phyloP scores from a whole-genome alignment of 2,797 vertebrate species.

The Siniperca undulata region DNA sequence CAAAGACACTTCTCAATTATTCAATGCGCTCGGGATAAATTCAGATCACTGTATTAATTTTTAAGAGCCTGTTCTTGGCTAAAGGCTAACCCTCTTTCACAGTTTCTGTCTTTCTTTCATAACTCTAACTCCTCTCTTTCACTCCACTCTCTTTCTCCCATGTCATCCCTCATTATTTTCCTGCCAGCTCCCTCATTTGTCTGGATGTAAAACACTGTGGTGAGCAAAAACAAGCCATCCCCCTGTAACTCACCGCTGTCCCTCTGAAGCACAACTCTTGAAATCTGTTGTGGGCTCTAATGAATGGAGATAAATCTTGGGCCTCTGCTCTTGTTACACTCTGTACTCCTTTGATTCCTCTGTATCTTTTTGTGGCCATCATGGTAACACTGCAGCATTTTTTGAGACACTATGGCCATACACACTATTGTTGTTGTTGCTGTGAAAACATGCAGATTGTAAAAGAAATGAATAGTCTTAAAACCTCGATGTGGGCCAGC shows the following conservation, averaged over 20 bases:
- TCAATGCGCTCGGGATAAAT: conserved; percentile 81
- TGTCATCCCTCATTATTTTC: conserved; percentile 76
- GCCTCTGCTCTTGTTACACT: conserved; percentile 48
- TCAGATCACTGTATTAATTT: conserved; percentile 84
- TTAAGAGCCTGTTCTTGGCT: conserved; percentile 81
- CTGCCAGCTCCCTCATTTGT: conserved; percentile 76
- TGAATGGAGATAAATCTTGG: conserved; percentile 66
- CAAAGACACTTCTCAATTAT: conserved; percentile 81
- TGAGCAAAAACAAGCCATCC: conserved; percentile 69
- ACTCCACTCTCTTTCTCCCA: conserved; percentile 32
- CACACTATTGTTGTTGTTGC: conserved; percentile 24
- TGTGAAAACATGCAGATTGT: conserved; percentile 50
- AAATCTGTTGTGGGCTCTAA: conserved; percentile 65
- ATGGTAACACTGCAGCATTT: conserved; percentile 23
- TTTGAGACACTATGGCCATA: conserved; percentile 27
- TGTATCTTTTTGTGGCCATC: conserved; percentile 41
- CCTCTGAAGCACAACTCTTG: conserved; percentile 61
- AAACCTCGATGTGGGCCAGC: conserved; percentile 38
- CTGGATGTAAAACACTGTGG: conserved; percentile 73
- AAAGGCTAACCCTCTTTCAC: conserved; percentile 68
- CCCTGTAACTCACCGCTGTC: conserved; percentile 39
- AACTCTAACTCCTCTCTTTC: conserved; percentile 41
- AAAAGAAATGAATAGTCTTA: conserved; percentile 44
- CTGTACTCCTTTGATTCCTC: conserved; percentile 19
- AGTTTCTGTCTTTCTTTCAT: conserved; percentile 56